Evolutionary conservation across 1,140 invertebrate genomes (phyloP).

Genomic region (Drosophila bifasciata): DNA sequence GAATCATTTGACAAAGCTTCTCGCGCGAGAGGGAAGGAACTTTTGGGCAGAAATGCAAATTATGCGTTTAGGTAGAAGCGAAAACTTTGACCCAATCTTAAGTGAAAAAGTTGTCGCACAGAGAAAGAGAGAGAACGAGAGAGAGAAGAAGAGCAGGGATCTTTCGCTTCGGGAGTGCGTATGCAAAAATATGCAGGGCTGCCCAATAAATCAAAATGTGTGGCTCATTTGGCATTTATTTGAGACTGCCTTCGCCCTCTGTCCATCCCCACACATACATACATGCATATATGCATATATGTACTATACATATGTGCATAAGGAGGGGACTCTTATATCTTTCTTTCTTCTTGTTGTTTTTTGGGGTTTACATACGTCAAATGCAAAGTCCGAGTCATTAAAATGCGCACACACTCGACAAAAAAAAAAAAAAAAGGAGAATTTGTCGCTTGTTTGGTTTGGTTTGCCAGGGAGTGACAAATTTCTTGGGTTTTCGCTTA

Average conservation of each 20-base stretch:
- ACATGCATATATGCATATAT: slow-evolving; percentile 12
- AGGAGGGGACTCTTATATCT: slow-evolving; percentile 1
- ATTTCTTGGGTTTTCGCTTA: slow-evolving; percentile 16
- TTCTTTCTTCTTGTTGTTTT: not conserved
- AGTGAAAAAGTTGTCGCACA: slow-evolving; percentile 19
- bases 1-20: slow-evolving; percentile 76
- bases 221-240: slow-evolving; percentile 53
- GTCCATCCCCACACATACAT: not conserved
- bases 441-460: slow-evolving; percentile 49
- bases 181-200: slow-evolving; percentile 48
- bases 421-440: slow-evolving; percentile 8
- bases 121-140: not conserved
- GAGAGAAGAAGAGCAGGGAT: not conserved
- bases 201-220: slow-evolving; percentile 55
- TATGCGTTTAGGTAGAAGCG: slow-evolving; percentile 66
- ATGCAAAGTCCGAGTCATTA: slow-evolving; percentile 40
- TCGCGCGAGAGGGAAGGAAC: slow-evolving; percentile 18
- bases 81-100: slow-evolving; percentile 44
- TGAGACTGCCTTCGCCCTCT: slow-evolving; percentile 15
- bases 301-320: slow-evolving; percentile 4
- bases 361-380: slow-evolving; percentile 2
- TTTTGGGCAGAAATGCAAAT: slow-evolving; percentile 65
- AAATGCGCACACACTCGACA: slow-evolving; percentile 27
- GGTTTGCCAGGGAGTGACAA: slow-evolving; percentile 34
- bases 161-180: slow-evolving; percentile 1